phyloP scores from a whole-genome alignment of 2,113 vertebrate species.

The Ondatra zibethicus region DNA sequence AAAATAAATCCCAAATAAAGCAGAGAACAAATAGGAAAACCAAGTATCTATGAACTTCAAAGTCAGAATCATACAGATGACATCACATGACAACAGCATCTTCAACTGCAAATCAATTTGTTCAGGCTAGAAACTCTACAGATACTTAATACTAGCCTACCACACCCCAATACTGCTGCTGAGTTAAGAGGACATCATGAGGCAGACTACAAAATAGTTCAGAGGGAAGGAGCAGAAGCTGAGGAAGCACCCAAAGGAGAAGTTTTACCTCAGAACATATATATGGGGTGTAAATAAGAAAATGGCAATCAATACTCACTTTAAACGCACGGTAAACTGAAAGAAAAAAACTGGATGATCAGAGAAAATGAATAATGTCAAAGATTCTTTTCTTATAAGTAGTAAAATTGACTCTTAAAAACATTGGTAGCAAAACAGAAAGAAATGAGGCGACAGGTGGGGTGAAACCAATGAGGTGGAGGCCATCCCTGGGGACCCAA shows the following conservation, averaged over 20 bases:
- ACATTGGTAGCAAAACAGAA: not conserved
- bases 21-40: not conserved
- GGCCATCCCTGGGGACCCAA: not conserved
- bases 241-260: not conserved
- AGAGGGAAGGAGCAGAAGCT: not conserved
- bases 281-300: not conserved
- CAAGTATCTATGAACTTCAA: slow-evolving; percentile 1
- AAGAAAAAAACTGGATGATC: not conserved
- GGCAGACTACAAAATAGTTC: not conserved
- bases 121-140: not conserved
- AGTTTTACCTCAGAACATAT: not conserved
- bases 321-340: not conserved
- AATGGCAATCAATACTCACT: not conserved
- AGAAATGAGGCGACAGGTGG: not conserved
- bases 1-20: not conserved
- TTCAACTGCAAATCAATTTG: slow-evolving; percentile 13
- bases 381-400: not conserved
- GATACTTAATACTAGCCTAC: not conserved
- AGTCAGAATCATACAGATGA: not conserved
- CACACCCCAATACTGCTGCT: not conserved
- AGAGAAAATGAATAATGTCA: not conserved
- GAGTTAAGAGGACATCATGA: not conserved
- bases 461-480: not conserved
- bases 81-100: not conserved
- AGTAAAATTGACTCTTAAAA: not conserved